Percentiles rank a stretch among this genome's conserved stretches.
Conservation (phyloP, 2,797 vertebrate species). For the Cheirogaleus major region DNA sequence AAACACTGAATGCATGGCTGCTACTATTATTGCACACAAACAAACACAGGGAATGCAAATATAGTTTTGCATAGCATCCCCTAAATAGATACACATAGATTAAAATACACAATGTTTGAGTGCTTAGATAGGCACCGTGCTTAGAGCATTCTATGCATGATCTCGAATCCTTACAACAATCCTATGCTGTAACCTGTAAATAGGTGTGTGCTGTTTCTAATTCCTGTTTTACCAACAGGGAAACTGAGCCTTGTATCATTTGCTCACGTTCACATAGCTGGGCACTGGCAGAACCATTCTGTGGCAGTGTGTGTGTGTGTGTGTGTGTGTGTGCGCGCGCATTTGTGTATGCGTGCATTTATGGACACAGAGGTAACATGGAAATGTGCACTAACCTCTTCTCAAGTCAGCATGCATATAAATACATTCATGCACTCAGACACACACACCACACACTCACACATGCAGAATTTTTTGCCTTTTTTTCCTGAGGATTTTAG, state of each 20-base stretch:
- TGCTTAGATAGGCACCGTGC: not conserved
- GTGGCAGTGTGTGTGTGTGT: not conserved
- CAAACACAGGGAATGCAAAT: not conserved
- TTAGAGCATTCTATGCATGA: not conserved
- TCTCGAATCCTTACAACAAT: fast-evolving
- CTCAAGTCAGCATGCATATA: not conserved
- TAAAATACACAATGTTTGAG: not conserved
- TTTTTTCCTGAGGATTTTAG: not conserved
- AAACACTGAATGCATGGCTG: not conserved
- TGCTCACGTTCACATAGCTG: not conserved
- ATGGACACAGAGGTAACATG: too few species aligned
- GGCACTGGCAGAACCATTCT: not conserved
- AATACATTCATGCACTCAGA: not conserved
- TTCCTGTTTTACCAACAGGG: not conserved
- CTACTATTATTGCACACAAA: not conserved
- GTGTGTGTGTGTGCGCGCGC: not conserved
- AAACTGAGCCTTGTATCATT: not conserved
- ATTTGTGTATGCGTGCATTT: not conserved
- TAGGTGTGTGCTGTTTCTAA: not conserved
- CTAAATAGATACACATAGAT: not conserved
- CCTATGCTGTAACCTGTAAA: not conserved
- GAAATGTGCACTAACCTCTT: not conserved
- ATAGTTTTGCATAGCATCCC: not conserved
- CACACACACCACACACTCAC: too few species aligned
- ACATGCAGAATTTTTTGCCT: not conserved